These are phyloP conservation scores for Heteractis magnifica DNA, from an alignment of 92 coral and sea anemone species.

Conservation along the genomic window DNA sequence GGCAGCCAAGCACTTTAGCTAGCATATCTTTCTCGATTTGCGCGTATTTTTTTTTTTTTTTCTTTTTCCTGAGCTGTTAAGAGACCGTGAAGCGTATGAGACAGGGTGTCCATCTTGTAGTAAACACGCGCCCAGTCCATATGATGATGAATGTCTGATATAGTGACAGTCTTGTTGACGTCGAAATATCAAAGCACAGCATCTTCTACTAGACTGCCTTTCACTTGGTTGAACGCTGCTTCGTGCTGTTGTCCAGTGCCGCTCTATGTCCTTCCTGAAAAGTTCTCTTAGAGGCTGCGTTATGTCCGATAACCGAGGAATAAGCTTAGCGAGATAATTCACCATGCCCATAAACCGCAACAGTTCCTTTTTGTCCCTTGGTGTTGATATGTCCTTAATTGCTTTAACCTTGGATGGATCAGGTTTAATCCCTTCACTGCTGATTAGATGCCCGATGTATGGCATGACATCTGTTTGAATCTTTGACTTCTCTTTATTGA, in stretches of 20 bases:
- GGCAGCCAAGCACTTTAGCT: conserved; percentile 24
- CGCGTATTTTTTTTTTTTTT: conserved; percentile 12
- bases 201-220: conserved; percentile 12
- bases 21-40: conserved; percentile 32
- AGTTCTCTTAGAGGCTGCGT: conserved; percentile 16
- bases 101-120: conserved; percentile 40
- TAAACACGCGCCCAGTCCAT: conserved; percentile 57
- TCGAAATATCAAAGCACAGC: conserved; percentile 37
- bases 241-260: conserved; percentile 45
- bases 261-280: conserved; percentile 20
- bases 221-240: conserved; percentile 19
- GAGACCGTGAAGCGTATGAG: too few species aligned
- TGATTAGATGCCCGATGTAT: conserved; percentile 4
- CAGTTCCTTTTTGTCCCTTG: background rate
- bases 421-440: background rate
- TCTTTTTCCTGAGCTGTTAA: background rate
- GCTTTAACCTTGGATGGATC: conserved; percentile 10
- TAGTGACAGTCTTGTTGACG: conserved; percentile 31
- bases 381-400: conserved; percentile 3
- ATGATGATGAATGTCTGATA: conserved; percentile 48
- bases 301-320: conserved; percentile 3
- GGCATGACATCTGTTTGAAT: background rate
- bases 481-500: background rate
- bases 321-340: conserved; percentile 7
- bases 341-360: conserved; percentile 21